A percentile compares a stretch with the other conserved stretches of the same genome.
Evolutionary conservation across 1,140 invertebrate genomes (phyloP).

Genomic region (Nasonia vitripennis): DNA sequence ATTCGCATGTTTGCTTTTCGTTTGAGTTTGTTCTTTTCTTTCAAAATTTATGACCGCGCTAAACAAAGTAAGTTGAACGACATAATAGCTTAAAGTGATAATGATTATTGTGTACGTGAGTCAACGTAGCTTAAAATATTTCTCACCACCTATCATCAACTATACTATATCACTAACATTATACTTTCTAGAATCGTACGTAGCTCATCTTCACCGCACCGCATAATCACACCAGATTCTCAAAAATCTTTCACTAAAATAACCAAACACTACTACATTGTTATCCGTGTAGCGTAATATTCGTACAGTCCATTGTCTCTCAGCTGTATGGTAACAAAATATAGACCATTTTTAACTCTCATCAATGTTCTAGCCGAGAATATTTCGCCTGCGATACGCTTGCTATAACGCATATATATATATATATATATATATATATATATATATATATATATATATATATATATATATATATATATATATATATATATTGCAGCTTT

Average conservation of each 20-base stretch:
- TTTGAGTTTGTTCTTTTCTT: background rate
- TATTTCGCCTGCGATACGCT: background rate
- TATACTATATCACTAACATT: slow-evolving; percentile 21
- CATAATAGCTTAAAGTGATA: slow-evolving; percentile 1
- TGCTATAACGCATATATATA: background rate
- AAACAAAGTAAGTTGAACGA: slow-evolving; percentile 7
- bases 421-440: too few relatives aligned
- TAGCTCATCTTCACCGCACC: slow-evolving; percentile 33
- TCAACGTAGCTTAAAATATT: slow-evolving; percentile 32
- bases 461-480: too few relatives aligned
- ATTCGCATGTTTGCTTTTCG: background rate
- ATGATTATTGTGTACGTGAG: slow-evolving; percentile 27
- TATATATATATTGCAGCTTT: background rate
- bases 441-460: too few relatives aligned
- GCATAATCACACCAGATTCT: background rate
- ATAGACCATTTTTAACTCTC: background rate
- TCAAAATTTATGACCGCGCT: background rate
- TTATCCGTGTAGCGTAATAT: background rate
- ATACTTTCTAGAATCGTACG: slow-evolving; percentile 18
- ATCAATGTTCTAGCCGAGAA: slow-evolving; percentile 2
- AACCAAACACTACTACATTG: background rate
- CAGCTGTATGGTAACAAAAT: slow-evolving; percentile 10
- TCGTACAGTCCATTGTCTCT: background rate
- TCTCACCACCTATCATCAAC: background rate
- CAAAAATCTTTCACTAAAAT: background rate